Evolutionary conservation across 1,140 invertebrate species (phyloP), one percentile per base, ranked within the genome.

Genomic region (Triops longicaudatus): DNA sequence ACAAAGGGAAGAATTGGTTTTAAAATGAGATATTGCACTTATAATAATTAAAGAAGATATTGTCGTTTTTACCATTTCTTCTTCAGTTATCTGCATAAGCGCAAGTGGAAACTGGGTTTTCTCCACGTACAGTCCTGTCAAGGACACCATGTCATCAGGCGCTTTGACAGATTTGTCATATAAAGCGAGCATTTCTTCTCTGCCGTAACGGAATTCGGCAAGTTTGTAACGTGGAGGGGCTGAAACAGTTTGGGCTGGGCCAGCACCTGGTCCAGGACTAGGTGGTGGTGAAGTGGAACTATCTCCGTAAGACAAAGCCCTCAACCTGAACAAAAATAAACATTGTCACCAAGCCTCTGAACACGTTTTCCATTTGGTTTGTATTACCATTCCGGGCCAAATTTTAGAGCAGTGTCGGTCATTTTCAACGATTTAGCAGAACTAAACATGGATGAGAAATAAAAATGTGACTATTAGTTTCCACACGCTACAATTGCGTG

Each of bases 151-250:
- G 75, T 88, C 87, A 78, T 89, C 87, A n/a, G 92, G 91, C 76
- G 90, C 85, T 81, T 87, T 87, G 76, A 87, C 85, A 81, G 86
- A 87, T 80, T 89, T 88, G 80, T 92, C 89, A 82, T 90, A 95
- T 42, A 95, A 82, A 71, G 92, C 91, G 77, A 96, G 84, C 93
- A 96, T 94, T 82, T 96, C 93, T 85, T 96, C 94, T 80, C 93
- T 86, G 37, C 92, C 93, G 81, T 95, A 95, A 78, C 90, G 86
- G 87, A 90, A 88, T 80, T 93, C 90, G 80, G 91, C 91, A 76
- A 91, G 84, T 83, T 92, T 87, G 83, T 88, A 89, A 44, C 84
- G 84, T 63, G 9, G 50, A 17, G 50, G 50, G 17, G 50, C 50
- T 63, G 50, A 63, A 63, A 63, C 22, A 22, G 50, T 22, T 78